phyloP scores from a whole-genome alignment of 1,140 invertebrate species.

The Coenobita brevimanus region DNA sequence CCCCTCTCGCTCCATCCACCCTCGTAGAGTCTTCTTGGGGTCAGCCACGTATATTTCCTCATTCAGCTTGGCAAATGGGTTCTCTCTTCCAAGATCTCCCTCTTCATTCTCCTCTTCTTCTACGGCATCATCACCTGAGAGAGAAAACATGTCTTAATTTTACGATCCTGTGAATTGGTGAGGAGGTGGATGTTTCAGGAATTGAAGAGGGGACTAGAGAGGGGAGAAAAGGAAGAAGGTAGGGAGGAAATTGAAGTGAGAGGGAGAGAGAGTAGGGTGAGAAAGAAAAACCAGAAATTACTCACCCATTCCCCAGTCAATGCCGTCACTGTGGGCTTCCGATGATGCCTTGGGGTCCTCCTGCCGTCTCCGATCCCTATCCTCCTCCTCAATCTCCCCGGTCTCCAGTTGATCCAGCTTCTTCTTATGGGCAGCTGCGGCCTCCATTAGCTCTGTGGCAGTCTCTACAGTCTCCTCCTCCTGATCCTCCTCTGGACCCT shows the following conservation, averaged over 20 bases:
- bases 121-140: conserved; percentile 38
- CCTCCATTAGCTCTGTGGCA: conserved; percentile 85
- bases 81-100: conserved; percentile 79
- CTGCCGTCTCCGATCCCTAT: background rate
- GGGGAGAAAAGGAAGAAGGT: background rate
- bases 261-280: background rate
- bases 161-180: no score
- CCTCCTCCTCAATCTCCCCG: background rate
- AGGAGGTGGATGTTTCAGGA: background rate
- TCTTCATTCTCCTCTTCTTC: conserved; percentile 92
- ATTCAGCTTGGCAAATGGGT: conserved; percentile 88
- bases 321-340: background rate
- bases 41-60: conserved; percentile 94
- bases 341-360: background rate
- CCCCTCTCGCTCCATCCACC: conserved; percentile 97
- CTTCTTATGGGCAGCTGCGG: conserved; percentile 77
- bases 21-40: conserved; percentile 94
- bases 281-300: background rate
- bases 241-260: background rate
- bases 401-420: conserved; percentile 76
- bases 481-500: conserved; percentile 87
- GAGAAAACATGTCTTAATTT: background rate
- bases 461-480: conserved; percentile 89
- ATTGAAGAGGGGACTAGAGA: background rate
- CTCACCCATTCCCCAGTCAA: conserved; percentile 44